These are phyloP conservation scores for Ellobium chinense DNA, from an alignment of 2,888 invertebrate genomes.

Conservation along the genomic window DNA sequence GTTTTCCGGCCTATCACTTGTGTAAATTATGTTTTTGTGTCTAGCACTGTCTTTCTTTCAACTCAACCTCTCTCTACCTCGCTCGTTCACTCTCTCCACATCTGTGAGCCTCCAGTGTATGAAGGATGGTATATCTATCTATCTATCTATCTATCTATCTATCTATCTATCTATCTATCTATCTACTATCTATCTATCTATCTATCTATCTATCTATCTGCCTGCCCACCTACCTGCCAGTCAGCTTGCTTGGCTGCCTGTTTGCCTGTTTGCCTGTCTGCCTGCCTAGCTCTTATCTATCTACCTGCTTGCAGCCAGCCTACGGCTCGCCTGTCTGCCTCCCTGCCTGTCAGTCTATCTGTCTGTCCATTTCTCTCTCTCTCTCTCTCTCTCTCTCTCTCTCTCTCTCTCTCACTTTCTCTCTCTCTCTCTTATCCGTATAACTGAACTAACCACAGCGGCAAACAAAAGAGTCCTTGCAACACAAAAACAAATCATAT, in stretches of 20 bases:
- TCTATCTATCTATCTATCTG: neutral
- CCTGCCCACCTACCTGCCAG: neutral
- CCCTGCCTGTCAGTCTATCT: neutral
- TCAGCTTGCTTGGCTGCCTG: neutral
- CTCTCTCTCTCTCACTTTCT: neutral
- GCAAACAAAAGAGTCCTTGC: no score
- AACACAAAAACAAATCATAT: no score
- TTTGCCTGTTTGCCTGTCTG: neutral
- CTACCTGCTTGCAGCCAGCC: neutral
- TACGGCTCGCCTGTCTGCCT: neutral
- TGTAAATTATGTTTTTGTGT: no score
- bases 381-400: no score
- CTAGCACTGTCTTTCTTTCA: no score
- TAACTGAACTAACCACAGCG: no score
- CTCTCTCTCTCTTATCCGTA: no score
- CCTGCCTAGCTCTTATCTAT: neutral
- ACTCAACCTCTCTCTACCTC: no score
- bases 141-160: neutral
- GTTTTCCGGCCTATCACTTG: no score
- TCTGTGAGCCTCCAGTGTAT: no score
- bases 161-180: neutral
- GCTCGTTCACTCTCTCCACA: no score
- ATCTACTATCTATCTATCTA: neutral
- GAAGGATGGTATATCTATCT: neutral
- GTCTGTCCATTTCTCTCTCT: neutral